Percentiles rank a stretch among this genome's conserved stretches.
Evolutionary conservation across 2,113 vertebrate genomes (phyloP).

Genomic region (Ia io): DNA sequence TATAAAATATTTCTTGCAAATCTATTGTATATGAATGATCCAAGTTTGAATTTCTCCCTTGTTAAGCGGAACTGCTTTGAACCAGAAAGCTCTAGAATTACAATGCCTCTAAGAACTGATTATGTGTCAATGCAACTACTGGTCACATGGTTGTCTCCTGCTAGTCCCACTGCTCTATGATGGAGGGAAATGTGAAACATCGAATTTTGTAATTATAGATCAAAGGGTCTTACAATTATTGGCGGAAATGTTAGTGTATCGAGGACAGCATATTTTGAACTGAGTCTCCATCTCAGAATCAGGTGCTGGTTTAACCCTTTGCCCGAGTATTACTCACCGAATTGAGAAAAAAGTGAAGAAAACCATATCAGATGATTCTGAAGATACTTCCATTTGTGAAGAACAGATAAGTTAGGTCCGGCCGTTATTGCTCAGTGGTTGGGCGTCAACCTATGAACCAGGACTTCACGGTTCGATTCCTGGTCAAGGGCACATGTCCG

Average conservation of each 20-base stretch:
- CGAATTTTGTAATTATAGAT: background rate
- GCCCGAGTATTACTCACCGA: background rate
- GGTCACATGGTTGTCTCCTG: background rate
- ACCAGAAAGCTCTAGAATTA: constrained; percentile 8
- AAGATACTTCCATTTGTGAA: background rate
- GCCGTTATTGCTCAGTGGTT: too few relatives aligned
- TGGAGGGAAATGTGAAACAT: background rate
- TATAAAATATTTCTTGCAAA: background rate
- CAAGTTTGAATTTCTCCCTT: constrained; percentile 9
- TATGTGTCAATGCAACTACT: background rate
- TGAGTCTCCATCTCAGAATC: background rate
- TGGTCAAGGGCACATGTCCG: too few relatives aligned
- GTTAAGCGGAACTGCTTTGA: constrained; percentile 7
- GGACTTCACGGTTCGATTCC: too few relatives aligned
- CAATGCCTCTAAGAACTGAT: background rate
- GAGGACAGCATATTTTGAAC: background rate
- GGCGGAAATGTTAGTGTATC: background rate
- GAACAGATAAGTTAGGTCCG: background rate
- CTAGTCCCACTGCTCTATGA: background rate
- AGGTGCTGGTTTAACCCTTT: background rate
- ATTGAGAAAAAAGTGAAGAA: background rate
- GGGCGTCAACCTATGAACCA: too few relatives aligned
- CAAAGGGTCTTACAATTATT: background rate
- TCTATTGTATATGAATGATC: background rate
- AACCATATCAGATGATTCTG: background rate